Evolutionary conservation across 2,888 invertebrate species (phyloP).

Genomic region (Eupithecia subumbrata): DNA sequence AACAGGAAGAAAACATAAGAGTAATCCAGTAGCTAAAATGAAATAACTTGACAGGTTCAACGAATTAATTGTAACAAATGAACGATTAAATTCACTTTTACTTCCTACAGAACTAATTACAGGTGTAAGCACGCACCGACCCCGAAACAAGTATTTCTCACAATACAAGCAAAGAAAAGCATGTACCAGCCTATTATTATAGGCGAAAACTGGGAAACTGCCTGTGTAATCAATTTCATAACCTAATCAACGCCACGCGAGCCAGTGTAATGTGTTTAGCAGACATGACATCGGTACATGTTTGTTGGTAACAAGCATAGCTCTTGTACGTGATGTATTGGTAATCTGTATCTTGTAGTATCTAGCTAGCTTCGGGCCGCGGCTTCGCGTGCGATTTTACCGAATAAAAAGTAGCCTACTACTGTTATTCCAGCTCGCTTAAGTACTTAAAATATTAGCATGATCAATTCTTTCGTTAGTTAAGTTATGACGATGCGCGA

Average conservation of each 20-base stretch:
- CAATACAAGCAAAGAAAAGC: conserved; percentile 15
- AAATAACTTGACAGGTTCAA: not conserved
- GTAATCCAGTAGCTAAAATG: not conserved
- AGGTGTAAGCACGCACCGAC: conserved; percentile 3
- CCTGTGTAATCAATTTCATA: conserved; percentile 50
- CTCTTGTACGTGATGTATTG: not conserved
- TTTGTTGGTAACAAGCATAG: not conserved
- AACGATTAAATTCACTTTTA: not conserved
- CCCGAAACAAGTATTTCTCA: conserved; percentile 11
- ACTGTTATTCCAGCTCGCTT: too few relatives aligned
- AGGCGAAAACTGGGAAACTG: conserved; percentile 45
- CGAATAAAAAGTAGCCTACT: too few relatives aligned
- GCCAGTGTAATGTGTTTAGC: conserved; percentile 19
- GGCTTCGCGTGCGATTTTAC: too few relatives aligned
- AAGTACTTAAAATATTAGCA: too few relatives aligned
- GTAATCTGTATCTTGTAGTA: not conserved
- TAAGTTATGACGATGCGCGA: not conserved
- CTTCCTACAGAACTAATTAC: conserved; percentile 5
- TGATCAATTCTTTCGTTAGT: too few relatives aligned
- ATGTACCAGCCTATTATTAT: conserved; percentile 41
- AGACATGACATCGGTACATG: not conserved
- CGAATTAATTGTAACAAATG: not conserved
- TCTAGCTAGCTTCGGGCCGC: not conserved
- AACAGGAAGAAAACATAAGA: not conserved
- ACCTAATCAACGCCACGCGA: conserved; percentile 51